phyloP scores from a whole-genome alignment of 1,140 invertebrate species.

The Drosophila teissieri region DNA sequence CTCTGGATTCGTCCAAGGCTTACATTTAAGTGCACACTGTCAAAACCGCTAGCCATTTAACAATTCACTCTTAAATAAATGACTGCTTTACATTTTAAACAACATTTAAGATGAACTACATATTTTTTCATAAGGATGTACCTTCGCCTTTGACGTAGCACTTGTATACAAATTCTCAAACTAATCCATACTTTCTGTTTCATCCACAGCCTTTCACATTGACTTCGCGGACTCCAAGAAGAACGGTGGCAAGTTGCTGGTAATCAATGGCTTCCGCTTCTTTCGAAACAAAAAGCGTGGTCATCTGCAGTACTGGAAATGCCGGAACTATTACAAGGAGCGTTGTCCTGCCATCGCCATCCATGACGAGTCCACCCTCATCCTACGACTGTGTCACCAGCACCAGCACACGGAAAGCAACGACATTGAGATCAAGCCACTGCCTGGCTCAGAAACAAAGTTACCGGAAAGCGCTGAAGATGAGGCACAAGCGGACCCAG shows the following conservation, averaged over 20 bases:
- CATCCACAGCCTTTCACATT: conserved; percentile 71
- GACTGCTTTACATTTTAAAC: conserved; percentile 14
- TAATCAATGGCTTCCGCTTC: conserved; percentile 84
- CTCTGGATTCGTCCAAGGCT: conserved; percentile 22
- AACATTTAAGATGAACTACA: conserved; percentile 5
- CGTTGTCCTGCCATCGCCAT: conserved; percentile 84
- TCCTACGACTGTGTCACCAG: conserved; percentile 76
- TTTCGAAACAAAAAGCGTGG: conserved; percentile 84
- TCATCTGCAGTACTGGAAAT: conserved; percentile 83
- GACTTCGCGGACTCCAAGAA: conserved; percentile 84
- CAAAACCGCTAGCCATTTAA: conserved; percentile 7
- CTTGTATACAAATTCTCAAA: conserved; percentile 7
- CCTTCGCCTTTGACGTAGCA: neutral
- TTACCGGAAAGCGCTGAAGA: conserved; percentile 1
- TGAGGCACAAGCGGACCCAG: conserved; percentile 16
- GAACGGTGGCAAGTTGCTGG: conserved; percentile 81
- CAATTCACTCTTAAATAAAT: conserved; percentile 35
- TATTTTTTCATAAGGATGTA: conserved; percentile 7
- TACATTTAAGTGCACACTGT: conserved; percentile 46
- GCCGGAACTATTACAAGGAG: conserved; percentile 82
- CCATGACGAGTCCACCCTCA: conserved; percentile 75
- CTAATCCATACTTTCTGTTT: conserved; percentile 40
- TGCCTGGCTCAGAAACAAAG: conserved; percentile 37
- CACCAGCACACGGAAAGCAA: conserved; percentile 80
- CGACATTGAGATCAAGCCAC: conserved; percentile 78